phyloP scores from a whole-genome alignment of 2,797 vertebrate species.

The Manis pentadactyla region DNA sequence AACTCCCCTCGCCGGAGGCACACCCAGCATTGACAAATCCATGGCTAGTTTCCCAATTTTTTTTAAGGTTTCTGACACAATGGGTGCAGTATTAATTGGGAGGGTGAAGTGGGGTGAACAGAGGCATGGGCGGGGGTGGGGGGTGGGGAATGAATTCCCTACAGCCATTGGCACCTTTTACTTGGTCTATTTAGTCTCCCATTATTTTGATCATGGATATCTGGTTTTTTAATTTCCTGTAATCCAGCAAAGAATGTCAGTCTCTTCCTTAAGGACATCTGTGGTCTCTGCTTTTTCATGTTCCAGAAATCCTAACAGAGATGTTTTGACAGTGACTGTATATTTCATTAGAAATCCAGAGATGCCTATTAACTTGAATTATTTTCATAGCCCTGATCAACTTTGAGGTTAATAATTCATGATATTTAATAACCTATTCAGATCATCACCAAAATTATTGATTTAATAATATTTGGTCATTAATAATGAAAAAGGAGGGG shows the following conservation, averaged over 20 bases:
- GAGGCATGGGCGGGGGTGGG: fast-evolving
- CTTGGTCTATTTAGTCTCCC: constrained; percentile 79
- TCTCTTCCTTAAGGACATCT: constrained; percentile 76
- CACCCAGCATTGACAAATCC: constrained; percentile 61
- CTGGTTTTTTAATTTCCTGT: constrained; percentile 86
- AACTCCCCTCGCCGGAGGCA: not conserved
- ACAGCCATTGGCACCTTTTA: constrained; percentile 74
- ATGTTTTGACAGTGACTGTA: constrained; percentile 70
- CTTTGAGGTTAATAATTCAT: constrained; percentile 78
- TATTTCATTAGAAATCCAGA: constrained; percentile 69
- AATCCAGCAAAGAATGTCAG: constrained; percentile 76
- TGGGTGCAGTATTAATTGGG: constrained; percentile 52
- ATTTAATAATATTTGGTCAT: constrained; percentile 80
- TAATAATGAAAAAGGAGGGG: constrained; percentile 70
- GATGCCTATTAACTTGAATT: constrained; percentile 69
- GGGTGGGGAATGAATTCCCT: constrained; percentile 55
- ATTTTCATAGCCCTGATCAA: constrained; percentile 70
- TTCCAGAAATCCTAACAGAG: constrained; percentile 69
- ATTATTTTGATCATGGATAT: constrained; percentile 82
- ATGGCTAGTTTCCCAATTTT: constrained; percentile 57
- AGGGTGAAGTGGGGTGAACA: too few species aligned
- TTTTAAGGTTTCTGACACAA: constrained; percentile 71
- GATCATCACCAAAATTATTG: constrained; percentile 78
- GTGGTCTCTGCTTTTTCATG: constrained; percentile 68
- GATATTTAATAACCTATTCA: constrained; percentile 78